Percentiles rank a stretch among this genome's conserved stretches.
phyloP scores from a whole-genome alignment of 2,113 vertebrate species.

The Picathartes gymnocephalus region DNA sequence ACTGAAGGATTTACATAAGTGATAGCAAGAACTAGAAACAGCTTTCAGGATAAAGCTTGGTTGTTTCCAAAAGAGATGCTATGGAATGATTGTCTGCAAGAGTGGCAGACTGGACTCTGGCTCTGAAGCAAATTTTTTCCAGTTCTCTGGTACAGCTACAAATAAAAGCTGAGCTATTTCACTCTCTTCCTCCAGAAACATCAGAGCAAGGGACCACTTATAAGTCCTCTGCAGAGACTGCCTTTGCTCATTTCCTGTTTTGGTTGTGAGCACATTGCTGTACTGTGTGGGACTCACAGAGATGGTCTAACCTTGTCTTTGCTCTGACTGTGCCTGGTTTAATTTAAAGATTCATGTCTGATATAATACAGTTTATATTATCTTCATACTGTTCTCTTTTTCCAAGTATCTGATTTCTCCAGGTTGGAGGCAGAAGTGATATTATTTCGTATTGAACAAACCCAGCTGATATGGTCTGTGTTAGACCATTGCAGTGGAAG shows the following conservation, averaged over 20 bases:
- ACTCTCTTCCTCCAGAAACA: fast-evolving
- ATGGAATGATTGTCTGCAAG: not conserved
- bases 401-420: not conserved
- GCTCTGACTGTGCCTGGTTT: not conserved
- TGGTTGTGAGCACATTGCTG: not conserved
- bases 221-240: not conserved
- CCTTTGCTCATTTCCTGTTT: not conserved
- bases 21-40: not conserved
- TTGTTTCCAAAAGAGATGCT: not conserved
- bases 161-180: not conserved
- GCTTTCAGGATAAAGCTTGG: not conserved
- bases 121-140: not conserved
- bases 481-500: not conserved
- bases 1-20: not conserved
- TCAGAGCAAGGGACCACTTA: not conserved
- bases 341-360: not conserved
- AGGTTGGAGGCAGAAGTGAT: not conserved
- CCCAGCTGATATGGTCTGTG: not conserved
- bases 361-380: not conserved
- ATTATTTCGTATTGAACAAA: not conserved
- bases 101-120: not conserved
- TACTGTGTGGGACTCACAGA: not conserved
- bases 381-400: not conserved
- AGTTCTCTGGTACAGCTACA: not conserved
- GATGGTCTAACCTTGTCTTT: not conserved